Evolutionary conservation across 2,113 vertebrate genomes (phyloP), one percentile per base, ranked within the genome.

Genomic region (Barbus barbus): DNA sequence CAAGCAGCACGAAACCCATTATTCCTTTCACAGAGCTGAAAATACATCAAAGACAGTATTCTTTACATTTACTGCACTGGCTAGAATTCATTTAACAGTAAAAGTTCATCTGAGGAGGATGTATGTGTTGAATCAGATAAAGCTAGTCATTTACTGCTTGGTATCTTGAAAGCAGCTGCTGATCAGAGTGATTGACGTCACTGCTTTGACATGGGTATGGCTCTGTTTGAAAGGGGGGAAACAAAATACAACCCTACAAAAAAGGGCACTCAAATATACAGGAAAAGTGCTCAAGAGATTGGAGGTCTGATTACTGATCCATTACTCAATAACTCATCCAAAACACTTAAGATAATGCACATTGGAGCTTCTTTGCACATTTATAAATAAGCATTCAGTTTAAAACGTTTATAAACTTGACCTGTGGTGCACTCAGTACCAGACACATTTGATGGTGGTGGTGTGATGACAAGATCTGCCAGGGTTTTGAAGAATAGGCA

Each of bases 341-440:
- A 79, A 67, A 71, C 72, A 44, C 76, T 73, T 81, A 14, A 69
- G 41, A 69, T 82, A 86, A 88, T 61, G 75, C 56, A 90, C 53
- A 88, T 60, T 46, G 83, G 77, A 75, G 33, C 65, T 58, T 76
- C 33, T 44, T 78, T 65, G 36, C 77, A 63, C 72, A 80, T 83
- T 78, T 89, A 92, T 92, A 91, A 89, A 91, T 88, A 87, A 67
- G 24, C 53, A 56, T 44, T 69, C 3, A 8, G 84, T 36, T 86
- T 76, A 80, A 85, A 86, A 38, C 14, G 4, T 11, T 33, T n/a
- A 61, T 86, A 81, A 83, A 46, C 60, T 89, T 90, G 89, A 90
- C 56, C 88, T 85, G 51, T 51, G 36, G 46, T 56, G 60, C 79
- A 13, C 24, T 80, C 18, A 41, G 58, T 71, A 41, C 48, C 28